A percentile compares a stretch with the other conserved stretches of the same genome.
Evolutionary conservation across 2,888 invertebrate species (phyloP).

Genomic region (Cheilosia variabilis): DNA sequence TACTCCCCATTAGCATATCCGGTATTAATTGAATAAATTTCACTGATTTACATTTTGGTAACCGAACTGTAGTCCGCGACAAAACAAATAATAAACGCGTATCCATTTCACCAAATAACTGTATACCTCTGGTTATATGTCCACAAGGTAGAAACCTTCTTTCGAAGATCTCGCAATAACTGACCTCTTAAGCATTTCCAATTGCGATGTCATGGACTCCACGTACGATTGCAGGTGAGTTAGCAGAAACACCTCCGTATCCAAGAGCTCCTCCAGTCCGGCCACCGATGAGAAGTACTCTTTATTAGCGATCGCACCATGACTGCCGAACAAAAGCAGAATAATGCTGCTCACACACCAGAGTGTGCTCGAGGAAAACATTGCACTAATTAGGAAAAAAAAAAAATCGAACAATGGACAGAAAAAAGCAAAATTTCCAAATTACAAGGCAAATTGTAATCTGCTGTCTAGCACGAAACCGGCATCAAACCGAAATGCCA

Average conservation of each 20-base stretch:
- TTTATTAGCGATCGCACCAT: constrained; percentile 61
- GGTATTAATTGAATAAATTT: no score
- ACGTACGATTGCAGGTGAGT: constrained; percentile 80
- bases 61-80: no score
- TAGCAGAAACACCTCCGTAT: constrained; percentile 79
- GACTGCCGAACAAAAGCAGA: constrained; percentile 13
- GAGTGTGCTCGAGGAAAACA: constrained; percentile 24
- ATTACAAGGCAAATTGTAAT: constrained; percentile 38
- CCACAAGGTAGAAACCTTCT: background rate
- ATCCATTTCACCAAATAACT: background rate
- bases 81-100: no score
- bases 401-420: constrained; percentile 1
- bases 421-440: constrained; percentile 21
- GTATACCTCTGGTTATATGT: background rate
- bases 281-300: constrained; percentile 80
- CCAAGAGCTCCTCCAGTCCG: constrained; percentile 79
- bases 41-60: no score
- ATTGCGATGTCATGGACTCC: constrained; percentile 78
- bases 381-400: constrained; percentile 28
- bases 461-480: constrained; percentile 28
- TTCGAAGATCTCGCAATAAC: constrained; percentile 24
- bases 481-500: constrained; percentile 42
- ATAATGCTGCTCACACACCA: constrained; percentile 25
- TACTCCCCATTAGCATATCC: no score
- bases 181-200: constrained; percentile 79